phyloP scores from a whole-genome alignment of 2,888 invertebrate genomes.

The Esperia sulphurella region DNA sequence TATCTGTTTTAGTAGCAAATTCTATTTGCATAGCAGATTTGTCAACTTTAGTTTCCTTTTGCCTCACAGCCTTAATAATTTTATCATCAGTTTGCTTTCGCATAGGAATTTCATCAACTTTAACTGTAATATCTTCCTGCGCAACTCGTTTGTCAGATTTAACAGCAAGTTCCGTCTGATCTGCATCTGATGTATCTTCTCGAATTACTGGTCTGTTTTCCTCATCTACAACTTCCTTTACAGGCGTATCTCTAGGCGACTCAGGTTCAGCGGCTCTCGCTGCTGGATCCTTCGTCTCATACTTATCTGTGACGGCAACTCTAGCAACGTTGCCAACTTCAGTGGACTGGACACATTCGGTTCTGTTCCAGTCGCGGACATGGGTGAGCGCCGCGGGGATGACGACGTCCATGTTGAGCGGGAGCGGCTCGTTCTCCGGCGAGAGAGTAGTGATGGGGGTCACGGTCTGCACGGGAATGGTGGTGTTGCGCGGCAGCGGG shows the following conservation, averaged over 20 bases:
- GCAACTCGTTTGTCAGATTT: not conserved
- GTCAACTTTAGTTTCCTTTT: conserved; percentile 1
- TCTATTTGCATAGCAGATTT: not conserved
- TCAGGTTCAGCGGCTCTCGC: not conserved
- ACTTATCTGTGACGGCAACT: not conserved
- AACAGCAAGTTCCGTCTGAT: not conserved
- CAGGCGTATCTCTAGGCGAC: not conserved
- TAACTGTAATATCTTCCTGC: not conserved
- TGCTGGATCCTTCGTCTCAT: not conserved
- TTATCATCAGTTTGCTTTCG: not conserved
- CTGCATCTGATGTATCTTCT: not conserved
- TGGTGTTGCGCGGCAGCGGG: conserved; percentile 53
- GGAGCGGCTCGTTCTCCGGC: conserved; percentile 23
- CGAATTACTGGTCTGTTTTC: not conserved
- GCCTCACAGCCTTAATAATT: not conserved
- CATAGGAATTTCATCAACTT: not conserved
- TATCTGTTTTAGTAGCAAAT: not conserved
- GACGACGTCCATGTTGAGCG: conserved; percentile 30
- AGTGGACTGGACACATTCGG: not conserved
- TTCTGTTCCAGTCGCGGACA: conserved; percentile 8
- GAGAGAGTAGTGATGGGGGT: conserved; percentile 16
- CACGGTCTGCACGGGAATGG: conserved; percentile 53
- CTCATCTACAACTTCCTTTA: not conserved
- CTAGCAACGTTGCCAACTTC: not conserved
- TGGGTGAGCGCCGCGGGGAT: conserved; percentile 30